Conservation (phyloP, 2,888 invertebrate genomes). For the Labia minor region DNA sequence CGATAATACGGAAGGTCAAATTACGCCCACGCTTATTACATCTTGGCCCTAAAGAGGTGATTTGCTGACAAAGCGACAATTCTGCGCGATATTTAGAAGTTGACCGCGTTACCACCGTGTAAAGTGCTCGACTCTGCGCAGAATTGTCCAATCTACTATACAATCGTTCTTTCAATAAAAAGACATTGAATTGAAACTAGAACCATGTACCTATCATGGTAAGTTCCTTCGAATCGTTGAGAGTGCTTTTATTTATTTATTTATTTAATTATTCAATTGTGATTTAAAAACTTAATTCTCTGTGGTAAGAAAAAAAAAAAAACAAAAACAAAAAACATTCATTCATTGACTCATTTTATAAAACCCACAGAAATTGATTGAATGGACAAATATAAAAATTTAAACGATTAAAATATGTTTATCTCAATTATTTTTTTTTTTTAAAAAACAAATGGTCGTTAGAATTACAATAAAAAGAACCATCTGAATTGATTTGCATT, state of each 20-base stretch:
- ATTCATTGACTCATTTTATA: too few relatives aligned
- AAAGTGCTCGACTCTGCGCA: constrained; percentile 40
- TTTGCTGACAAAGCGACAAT: constrained; percentile 94
- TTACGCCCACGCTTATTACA: constrained; percentile 20
- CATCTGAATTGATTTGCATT: too few relatives aligned
- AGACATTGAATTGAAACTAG: not conserved
- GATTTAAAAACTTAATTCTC: too few relatives aligned
- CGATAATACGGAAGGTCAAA: constrained; percentile 40
- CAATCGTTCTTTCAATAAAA: not conserved
- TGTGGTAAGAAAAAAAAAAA: too few relatives aligned
- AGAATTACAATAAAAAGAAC: too few relatives aligned
- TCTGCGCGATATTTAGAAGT: constrained; percentile 87
- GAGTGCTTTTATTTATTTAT: not conserved
- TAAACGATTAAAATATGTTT: too few relatives aligned
- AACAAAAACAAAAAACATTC: too few relatives aligned
- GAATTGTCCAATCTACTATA: not conserved
- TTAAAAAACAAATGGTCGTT: too few relatives aligned
- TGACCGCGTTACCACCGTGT: constrained; percentile 82
- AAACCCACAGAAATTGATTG: too few relatives aligned
- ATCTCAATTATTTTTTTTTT: too few relatives aligned
- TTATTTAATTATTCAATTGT: not conserved
- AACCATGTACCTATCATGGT: not conserved
- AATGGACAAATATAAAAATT: too few relatives aligned
- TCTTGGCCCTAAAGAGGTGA: constrained; percentile 56
- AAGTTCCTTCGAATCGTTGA: not conserved